A percentile compares a stretch with the other conserved stretches of the same genome.
phyloP scores from a whole-genome alignment of 2,113 vertebrate genomes.

The Rattus rattus region DNA sequence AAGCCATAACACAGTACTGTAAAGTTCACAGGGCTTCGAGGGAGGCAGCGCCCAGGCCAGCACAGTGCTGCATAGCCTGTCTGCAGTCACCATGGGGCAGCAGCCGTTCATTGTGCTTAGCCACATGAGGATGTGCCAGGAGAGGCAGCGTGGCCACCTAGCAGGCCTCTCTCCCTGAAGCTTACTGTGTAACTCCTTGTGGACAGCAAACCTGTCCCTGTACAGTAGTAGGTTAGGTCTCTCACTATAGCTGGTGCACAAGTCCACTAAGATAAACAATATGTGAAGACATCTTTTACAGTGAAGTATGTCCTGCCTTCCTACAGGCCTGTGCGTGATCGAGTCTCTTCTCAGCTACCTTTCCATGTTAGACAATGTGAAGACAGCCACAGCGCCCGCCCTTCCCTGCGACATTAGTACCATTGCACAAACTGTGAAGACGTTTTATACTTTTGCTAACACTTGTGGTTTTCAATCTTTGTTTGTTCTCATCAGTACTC shows the following conservation, averaged over 20 bases:
- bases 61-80: slow-evolving; percentile 35
- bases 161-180: slow-evolving; percentile 61
- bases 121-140: slow-evolving; percentile 80
- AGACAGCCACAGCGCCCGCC: slow-evolving; percentile 85
- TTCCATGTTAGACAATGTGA: slow-evolving; percentile 88
- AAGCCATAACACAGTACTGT: slow-evolving; percentile 89
- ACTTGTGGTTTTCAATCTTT: slow-evolving; percentile 83
- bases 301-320: slow-evolving; percentile 83
- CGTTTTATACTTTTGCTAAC: slow-evolving; percentile 87
- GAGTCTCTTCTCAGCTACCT: slow-evolving; percentile 90
- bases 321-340: slow-evolving; percentile 86
- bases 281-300: slow-evolving; percentile 85
- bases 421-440: slow-evolving; percentile 89
- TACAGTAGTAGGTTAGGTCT: slow-evolving; percentile 83
- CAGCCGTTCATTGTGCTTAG: slow-evolving; percentile 84
- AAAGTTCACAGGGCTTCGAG: slow-evolving; percentile 77
- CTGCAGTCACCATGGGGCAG: neutral
- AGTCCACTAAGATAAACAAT: slow-evolving; percentile 80
- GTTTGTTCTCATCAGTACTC: slow-evolving; percentile 82
- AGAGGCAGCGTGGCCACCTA: slow-evolving; percentile 62
- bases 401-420: slow-evolving; percentile 84
- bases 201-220: slow-evolving; percentile 80
- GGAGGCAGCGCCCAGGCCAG: slow-evolving; percentile 52
- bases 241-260: slow-evolving; percentile 87
- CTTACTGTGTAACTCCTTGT: slow-evolving; percentile 74